Conservation (phyloP, 64 coral and sea anemone species). For the Montipora efflorescens region DNA sequence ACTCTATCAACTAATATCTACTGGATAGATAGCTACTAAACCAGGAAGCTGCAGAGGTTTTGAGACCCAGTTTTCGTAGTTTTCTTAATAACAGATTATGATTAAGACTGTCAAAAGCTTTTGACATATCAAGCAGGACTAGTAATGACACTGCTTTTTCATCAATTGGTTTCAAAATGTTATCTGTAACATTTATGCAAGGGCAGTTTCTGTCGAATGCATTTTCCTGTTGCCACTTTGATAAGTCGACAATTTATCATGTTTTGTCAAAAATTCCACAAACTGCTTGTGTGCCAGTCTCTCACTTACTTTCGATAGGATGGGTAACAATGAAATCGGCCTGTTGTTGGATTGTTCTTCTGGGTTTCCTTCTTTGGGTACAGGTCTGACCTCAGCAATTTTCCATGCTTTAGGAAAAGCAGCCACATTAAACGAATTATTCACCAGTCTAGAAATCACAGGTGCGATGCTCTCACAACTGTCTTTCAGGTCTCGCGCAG, state of each 20-base stretch:
- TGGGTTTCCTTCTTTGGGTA: background rate
- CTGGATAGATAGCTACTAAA: no score
- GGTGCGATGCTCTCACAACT: conserved; percentile 19
- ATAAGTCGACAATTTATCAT: background rate
- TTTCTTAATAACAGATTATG: no score
- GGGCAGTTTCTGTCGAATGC: conserved; percentile 56
- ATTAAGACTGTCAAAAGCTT: background rate
- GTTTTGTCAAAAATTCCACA: no score
- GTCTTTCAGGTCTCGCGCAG: conserved; percentile 40
- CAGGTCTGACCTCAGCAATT: conserved; percentile 49
- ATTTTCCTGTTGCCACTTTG: conserved; percentile 69
- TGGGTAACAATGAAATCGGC: no score
- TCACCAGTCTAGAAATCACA: conserved; percentile 42
- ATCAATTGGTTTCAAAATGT: conserved; percentile 65
- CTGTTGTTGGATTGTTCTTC: no score
- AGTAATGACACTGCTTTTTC: conserved; percentile 18
- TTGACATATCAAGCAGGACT: conserved; percentile 34
- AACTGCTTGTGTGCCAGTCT: no score
- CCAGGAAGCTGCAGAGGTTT: background rate
- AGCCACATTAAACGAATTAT: conserved; percentile 33
- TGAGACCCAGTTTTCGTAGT: conserved; percentile 8
- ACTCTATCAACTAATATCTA: background rate
- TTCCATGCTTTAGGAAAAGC: conserved; percentile 58
- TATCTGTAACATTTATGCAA: conserved; percentile 37
- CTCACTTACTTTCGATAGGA: no score